Base-by-base conservation (phyloP, 2,888 invertebrate genomes). In the Hecatera dysodea region DNA sequence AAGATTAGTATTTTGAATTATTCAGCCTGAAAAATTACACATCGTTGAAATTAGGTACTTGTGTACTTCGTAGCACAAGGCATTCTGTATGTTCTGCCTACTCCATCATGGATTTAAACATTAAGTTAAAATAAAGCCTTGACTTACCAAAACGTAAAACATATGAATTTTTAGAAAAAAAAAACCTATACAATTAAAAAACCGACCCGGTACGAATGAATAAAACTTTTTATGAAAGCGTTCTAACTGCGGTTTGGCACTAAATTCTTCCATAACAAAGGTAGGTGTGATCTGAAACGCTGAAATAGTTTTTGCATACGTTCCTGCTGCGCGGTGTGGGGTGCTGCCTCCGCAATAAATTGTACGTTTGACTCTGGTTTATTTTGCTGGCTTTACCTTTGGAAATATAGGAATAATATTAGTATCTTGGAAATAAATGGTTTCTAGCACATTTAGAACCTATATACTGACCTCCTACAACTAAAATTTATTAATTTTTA, bases 331-430 rank as follows among this genome's bases (percentile, higher is more conserved):
- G 85, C 73, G 83, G 80, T 81, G 84, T 78, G 78, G 82, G 81
- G 74, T 76, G 78, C 78, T 68, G 83, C 77, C 78, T 59, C 78
- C 74, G 81, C 84, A 77, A 89, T 90, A 89, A 90, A 89, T 89
- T 87, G 76, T 83, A 81, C 81, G 75, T 84, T 82, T 80, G 75
- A 83, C 83, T 75, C 70, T n/a, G 55, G 53, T 77, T 60, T 70
- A 57, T 60, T 60, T 77, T 56, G 12, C 55, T 56, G 55, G 60
- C 29, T 69, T 75, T 36, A 42, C 44, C 27, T 48, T 48, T 17
- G 36, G 15, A 29, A 48, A 60, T 22, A 60, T 53, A 42, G 33
- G 19, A 55, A 68, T 19, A 56, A 17, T 55, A 27, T 65, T 33
- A 19, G 27, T 27, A 42, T 8, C 19, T 33, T 27, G n/a, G 7